phyloP scores from a whole-genome alignment of 2,888 invertebrate species.

The Bibio marci region DNA sequence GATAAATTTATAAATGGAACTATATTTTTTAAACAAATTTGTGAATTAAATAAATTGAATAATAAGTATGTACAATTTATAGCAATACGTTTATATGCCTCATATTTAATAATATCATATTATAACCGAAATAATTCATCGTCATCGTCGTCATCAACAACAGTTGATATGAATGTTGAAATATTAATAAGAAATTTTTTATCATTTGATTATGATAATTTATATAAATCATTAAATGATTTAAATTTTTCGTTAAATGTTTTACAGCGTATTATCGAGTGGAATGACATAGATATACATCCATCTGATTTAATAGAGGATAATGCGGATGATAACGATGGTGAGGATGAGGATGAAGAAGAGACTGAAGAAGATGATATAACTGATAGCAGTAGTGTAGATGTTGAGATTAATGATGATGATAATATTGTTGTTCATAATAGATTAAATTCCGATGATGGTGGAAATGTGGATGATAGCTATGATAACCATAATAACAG shows the following conservation, averaged over 20 bases:
- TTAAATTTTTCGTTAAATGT: slow-evolving; percentile 73
- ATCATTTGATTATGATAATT: slow-evolving; percentile 40
- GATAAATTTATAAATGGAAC: slow-evolving; percentile 28
- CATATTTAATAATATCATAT: no score
- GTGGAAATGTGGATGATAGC: neutral
- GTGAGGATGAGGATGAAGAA: slow-evolving; percentile 5
- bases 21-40: slow-evolving; percentile 40
- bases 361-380: neutral
- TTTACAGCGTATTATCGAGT: slow-evolving; percentile 72
- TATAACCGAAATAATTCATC: no score
- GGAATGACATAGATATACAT: slow-evolving; percentile 69
- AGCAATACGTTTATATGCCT: slow-evolving; percentile 23
- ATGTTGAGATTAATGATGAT: neutral
- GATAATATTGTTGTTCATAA: neutral
- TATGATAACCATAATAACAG: slow-evolving; percentile 1
- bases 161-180: no score
- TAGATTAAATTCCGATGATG: no score
- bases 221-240: slow-evolving; percentile 50
- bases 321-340: slow-evolving; percentile 21
- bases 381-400: slow-evolving; percentile 2
- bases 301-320: slow-evolving; percentile 45
- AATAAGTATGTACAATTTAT: slow-evolving; percentile 69
- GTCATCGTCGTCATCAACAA: no score
- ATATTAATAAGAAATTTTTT: slow-evolving; percentile 54
- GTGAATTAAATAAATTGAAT: slow-evolving; percentile 53